phyloP scores from a whole-genome alignment of 2,888 invertebrate species.

The Harpalus rubripes region DNA sequence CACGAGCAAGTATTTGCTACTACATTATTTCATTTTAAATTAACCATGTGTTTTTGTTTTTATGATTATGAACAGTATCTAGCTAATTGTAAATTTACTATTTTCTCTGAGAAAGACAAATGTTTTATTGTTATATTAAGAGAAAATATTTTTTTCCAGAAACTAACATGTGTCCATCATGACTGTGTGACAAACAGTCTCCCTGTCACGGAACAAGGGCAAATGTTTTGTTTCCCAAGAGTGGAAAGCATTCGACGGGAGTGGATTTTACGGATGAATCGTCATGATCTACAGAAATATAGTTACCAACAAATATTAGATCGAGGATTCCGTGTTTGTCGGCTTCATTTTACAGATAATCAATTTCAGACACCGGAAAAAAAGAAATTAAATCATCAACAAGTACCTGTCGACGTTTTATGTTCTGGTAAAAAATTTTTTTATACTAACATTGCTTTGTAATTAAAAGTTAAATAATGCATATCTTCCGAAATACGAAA shows the following conservation, averaged over 20 bases:
- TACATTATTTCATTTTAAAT: no score
- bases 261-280: background rate
- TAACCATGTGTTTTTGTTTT: no score
- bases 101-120: no score
- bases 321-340: constrained; percentile 3
- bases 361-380: constrained; percentile 5
- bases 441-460: no score
- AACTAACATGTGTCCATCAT: background rate
- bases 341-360: background rate
- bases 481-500: no score
- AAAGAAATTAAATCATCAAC: background rate
- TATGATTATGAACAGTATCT: no score
- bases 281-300: background rate
- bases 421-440: background rate
- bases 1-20: no score
- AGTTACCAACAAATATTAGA: background rate
- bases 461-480: no score
- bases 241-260: background rate
- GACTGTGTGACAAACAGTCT: background rate
- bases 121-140: background rate
- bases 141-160: constrained; percentile 5
- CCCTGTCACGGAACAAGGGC: background rate
- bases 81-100: no score
- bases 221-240: no score
- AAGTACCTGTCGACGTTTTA: background rate